Evolutionary conservation across 2,888 invertebrate species (phyloP).

Genomic region (Eudiplozoon nipponicum): DNA sequence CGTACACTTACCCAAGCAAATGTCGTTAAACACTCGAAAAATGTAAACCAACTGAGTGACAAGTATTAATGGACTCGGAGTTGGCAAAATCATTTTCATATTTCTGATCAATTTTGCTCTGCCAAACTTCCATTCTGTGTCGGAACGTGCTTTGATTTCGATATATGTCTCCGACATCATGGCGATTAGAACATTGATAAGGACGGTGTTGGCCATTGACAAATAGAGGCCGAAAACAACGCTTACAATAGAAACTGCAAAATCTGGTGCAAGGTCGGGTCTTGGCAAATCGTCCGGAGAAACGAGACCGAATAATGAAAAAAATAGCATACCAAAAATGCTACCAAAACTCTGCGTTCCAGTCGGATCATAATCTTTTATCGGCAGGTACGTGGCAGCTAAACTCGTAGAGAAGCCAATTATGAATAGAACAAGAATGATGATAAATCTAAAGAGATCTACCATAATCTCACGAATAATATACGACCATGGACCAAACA

Average conservation of each 20-base stretch:
- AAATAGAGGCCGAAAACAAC: conserved; percentile 69
- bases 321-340: conserved; percentile 50
- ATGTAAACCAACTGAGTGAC: conserved; percentile 41
- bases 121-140: conserved; percentile 98
- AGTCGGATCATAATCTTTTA: conserved; percentile 20
- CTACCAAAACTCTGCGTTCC: conserved; percentile 17
- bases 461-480: conserved; percentile 47
- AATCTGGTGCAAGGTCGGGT: conserved; percentile 28
- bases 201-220: conserved; percentile 80
- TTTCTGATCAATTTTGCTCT: conserved; percentile 81
- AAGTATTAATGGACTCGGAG: conserved; percentile 80
- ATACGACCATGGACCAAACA: conserved; percentile 98
- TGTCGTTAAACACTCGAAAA: no score
- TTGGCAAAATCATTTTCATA: conserved; percentile 82
- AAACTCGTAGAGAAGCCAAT: conserved; percentile 42
- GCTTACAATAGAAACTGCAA: conserved; percentile 28
- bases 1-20: no score
- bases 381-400: conserved; percentile 48
- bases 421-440: conserved; percentile 80
- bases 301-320: conserved; percentile 79
- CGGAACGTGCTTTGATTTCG: conserved; percentile 90
- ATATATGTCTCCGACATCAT: conserved; percentile 99
- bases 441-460: conserved; percentile 71
- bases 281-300: conserved; percentile 33
- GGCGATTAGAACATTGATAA: conserved; percentile 91